phyloP scores from a whole-genome alignment of 1,140 invertebrate species.

The Macrobrachium nipponense region DNA sequence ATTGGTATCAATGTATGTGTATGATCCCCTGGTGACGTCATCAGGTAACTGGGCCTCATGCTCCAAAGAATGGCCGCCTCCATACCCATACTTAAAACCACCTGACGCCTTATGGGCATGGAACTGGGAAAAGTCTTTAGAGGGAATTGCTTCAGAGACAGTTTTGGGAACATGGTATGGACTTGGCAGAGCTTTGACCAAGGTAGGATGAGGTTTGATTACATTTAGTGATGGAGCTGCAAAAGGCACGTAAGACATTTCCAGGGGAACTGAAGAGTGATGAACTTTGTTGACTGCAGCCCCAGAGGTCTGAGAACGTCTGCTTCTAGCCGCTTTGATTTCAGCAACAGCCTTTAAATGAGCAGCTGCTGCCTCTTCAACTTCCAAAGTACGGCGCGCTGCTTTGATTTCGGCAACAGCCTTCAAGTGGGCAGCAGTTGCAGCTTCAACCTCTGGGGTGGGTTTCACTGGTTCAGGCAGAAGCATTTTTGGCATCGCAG shows the following conservation, averaged over 20 bases:
- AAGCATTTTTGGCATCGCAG: background rate
- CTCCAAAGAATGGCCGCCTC: constrained; percentile 76
- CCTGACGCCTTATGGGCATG: constrained; percentile 65
- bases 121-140: constrained; percentile 41
- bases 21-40: constrained; percentile 77
- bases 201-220: background rate
- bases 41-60: constrained; percentile 75
- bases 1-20: constrained; percentile 77
- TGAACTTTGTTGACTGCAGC: too few species aligned
- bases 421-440: constrained; percentile 65
- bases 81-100: constrained; percentile 64
- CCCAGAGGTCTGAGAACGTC: background rate
- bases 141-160: background rate
- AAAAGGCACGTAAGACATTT: background rate
- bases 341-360: constrained; percentile 65
- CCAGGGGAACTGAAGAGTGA: background rate
- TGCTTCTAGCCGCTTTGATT: constrained; percentile 42
- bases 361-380: constrained; percentile 65
- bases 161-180: background rate
- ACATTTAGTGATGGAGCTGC: background rate
- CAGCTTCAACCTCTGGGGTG: constrained; percentile 66
- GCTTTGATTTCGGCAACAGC: constrained; percentile 64
- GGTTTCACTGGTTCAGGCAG: constrained; percentile 54
- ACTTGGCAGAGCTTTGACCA: background rate
- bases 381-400: constrained; percentile 64